Evolutionary conservation across 2,888 invertebrate species (phyloP).

Genomic region (Matsumyia berberina): DNA sequence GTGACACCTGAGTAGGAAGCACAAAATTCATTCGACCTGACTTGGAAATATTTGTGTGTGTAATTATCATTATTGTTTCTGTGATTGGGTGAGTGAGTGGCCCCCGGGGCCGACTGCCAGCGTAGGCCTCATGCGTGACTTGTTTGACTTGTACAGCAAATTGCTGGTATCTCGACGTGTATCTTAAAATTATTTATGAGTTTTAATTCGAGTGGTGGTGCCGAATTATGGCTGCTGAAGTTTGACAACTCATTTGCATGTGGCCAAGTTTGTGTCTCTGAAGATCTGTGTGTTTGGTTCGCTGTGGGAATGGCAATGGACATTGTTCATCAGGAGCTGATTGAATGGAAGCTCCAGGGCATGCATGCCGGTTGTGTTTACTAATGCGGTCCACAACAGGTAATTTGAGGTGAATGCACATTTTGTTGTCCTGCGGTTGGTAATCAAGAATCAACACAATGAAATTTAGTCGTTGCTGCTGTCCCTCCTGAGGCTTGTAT

Average conservation of each 20-base stretch:
- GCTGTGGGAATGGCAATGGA: constrained; percentile 59
- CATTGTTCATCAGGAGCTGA: constrained; percentile 47
- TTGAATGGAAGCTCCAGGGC: constrained; percentile 27
- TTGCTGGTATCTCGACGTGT: constrained; percentile 52
- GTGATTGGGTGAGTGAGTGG: constrained; percentile 36
- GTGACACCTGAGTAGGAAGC: constrained; percentile 75
- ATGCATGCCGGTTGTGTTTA: not conserved
- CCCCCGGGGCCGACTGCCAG: constrained; percentile 17
- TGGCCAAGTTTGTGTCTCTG: not conserved
- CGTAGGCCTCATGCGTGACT: constrained; percentile 56
- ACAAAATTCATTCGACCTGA: constrained; percentile 34
- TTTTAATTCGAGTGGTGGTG: constrained; percentile 58
- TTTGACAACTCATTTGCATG: constrained; percentile 75
- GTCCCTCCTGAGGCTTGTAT: constrained; percentile 3
- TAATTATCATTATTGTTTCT: constrained; percentile 75
- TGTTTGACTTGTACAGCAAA: constrained; percentile 65
- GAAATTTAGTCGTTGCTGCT: constrained; percentile 14
- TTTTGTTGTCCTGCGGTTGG: constrained; percentile 68
- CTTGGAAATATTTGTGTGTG: constrained; percentile 51
- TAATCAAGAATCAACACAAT: constrained; percentile 60
- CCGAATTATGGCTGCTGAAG: constrained; percentile 54
- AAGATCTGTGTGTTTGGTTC: not conserved
- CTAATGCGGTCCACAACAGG: constrained; percentile 59
- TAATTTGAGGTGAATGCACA: constrained; percentile 71
- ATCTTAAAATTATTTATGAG: constrained; percentile 70